A percentile compares a stretch with the other conserved stretches of the same genome.
These are phyloP conservation scores for Selene dorsalis DNA, from an alignment of 2,797 vertebrate species.

Conservation along the genomic window DNA sequence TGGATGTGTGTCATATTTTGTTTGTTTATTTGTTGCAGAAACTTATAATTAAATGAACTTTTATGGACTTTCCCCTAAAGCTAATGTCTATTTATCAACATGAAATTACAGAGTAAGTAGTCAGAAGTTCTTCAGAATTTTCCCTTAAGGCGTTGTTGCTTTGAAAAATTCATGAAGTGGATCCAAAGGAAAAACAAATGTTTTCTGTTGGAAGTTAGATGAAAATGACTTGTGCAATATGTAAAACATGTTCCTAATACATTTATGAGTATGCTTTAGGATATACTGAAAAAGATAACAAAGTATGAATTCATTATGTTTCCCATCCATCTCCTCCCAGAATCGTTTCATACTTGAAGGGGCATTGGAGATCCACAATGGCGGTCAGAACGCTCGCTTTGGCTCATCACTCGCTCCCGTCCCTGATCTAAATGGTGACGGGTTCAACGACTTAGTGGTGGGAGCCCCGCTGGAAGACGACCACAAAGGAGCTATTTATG, in stretches of 20 bases:
- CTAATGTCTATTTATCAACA: conserved; percentile 20
- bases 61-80: not conserved
- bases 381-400: conserved; percentile 95
- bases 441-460: conserved; percentile 92
- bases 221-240: not conserved
- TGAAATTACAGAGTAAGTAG: not conserved
- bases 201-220: not conserved
- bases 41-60: no score
- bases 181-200: conserved; percentile 4
- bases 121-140: conserved; percentile 10
- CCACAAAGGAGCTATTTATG: conserved; percentile 92
- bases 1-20: conserved; percentile 4
- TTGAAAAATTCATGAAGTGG: conserved; percentile 9
- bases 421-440: conserved; percentile 94
- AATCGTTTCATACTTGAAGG: conserved; percentile 88
- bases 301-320: not conserved
- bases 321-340: conserved; percentile 75
- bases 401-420: conserved; percentile 92
- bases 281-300: conserved; percentile 6
- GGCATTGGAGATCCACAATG: conserved; percentile 86
- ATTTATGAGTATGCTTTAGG: not conserved
- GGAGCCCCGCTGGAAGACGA: conserved; percentile 94
- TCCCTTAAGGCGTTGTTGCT: not conserved
- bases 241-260: not conserved
- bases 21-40: not conserved